phyloP scores from a whole-genome alignment of 2,113 vertebrate species.

The Salvator merianae region DNA sequence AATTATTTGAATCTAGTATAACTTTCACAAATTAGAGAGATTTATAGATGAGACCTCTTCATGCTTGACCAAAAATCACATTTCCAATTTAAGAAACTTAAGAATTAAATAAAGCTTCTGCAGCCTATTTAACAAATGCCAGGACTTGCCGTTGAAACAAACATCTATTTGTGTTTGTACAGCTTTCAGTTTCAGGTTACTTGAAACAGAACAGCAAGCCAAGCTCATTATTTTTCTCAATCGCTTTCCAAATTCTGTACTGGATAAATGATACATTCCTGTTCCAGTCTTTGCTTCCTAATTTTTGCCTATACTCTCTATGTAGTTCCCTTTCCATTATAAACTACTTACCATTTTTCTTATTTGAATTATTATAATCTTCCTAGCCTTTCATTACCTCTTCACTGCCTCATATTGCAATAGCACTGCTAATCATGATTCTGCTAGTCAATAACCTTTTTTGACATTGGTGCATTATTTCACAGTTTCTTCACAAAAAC shows the following conservation, averaged over 20 bases:
- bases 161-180: fast-evolving
- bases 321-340: constrained; percentile 3
- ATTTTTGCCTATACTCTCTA: neutral
- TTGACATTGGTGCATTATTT: neutral
- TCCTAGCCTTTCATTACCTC: constrained; percentile 1
- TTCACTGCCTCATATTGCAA: constrained; percentile 13
- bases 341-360: neutral
- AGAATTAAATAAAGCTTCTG: constrained; percentile 24
- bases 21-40: constrained; percentile 18
- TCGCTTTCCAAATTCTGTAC: constrained; percentile 14
- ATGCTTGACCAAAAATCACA: constrained; percentile 20
- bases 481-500: neutral
- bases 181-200: constrained; percentile 15
- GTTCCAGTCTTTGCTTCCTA: constrained; percentile 11
- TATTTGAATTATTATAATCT: constrained; percentile 11
- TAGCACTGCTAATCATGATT: neutral
- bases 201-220: constrained; percentile 28
- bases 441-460: neutral
- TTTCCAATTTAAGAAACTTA: constrained; percentile 18
- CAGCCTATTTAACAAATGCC: neutral
- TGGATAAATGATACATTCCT: constrained; percentile 11
- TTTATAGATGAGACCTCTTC: constrained; percentile 23
- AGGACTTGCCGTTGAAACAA: neutral
- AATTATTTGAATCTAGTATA: neutral
- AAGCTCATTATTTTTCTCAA: constrained; percentile 40